Evolutionary conservation across 2,113 vertebrate genomes (phyloP), one percentile per base, ranked within the genome.

Genomic region (Paramormyrops kingsleyae): DNA sequence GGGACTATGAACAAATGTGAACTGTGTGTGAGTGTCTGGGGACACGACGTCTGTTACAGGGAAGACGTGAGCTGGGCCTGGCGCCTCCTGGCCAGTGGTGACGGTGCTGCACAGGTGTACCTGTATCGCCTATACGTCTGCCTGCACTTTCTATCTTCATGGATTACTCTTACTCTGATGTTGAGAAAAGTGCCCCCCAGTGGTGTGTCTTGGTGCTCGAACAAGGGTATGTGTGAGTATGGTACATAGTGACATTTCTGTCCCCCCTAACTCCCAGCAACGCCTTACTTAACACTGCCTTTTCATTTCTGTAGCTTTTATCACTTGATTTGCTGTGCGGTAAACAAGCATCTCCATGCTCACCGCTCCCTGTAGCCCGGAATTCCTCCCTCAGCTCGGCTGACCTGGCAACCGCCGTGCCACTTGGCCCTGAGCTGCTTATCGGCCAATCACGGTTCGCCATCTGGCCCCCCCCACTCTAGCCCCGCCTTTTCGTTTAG

Each of bases 131-230:
- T 77, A 5, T 77, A 35, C 15, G 31, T 80, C 35, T 35, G 35
- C 31, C 74, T 80, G 74, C 35, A 15, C 31, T 19, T 80, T 39
- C 17, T 77, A 39, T 42, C 17, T 39, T 80, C 56, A 83, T 62
- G 44, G 17, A 87, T 46, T 70, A 89, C 85, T 92, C 83, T 56
- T 86, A 74, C 90, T 86, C 39, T 91, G 42, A 70, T 70, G 87
- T 50, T 31, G 12, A 90, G 10, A 10, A n/a, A 35, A 12, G 59
- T 39, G 47, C 27, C 84, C 44, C 83, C 66, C 35, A 24, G 62
- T 49, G 47, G 66, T 84, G 87, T 47, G 46, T 59, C 2, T 31
- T 70, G 66, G n/a, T 42, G 35, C 83, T 56, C 39, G 56, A 42
- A 31, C 62, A 66, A 3, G 4, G 35, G 13, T 80, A 80, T 80